phyloP scores from a whole-genome alignment of 1,140 invertebrate species.

The Diachasmimorpha longicaudata region DNA sequence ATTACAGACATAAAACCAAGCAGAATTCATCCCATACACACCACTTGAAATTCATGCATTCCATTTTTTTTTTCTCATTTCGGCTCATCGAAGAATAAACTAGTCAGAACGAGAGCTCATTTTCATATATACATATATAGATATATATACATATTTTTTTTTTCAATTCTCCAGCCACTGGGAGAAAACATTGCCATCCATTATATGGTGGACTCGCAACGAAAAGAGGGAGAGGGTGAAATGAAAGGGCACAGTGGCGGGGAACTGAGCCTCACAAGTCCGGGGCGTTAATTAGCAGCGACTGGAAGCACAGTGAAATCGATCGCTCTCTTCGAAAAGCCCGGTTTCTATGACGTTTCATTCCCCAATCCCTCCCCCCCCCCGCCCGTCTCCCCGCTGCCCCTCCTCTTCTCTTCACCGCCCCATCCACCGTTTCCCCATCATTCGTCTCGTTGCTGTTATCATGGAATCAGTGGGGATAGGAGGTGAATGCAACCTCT shows the following conservation, averaged over 20 bases:
- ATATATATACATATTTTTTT: no score
- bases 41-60: no score
- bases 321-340: neutral
- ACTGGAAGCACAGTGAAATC: neutral
- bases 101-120: neutral
- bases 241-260: neutral
- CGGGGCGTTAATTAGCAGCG: constrained; percentile 3
- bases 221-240: neutral
- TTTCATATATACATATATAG: neutral
- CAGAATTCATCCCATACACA: no score
- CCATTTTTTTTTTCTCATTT: neutral
- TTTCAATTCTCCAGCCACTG: neutral
- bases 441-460: neutral
- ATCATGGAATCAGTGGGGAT: neutral
- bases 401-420: no score
- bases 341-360: neutral
- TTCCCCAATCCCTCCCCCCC: neutral
- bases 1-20: neutral
- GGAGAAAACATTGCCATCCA: neutral
- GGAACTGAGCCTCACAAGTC: neutral
- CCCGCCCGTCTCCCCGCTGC: no score
- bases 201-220: neutral
- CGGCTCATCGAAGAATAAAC: neutral
- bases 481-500: neutral
- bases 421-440: neutral